phyloP scores from a whole-genome alignment of 2,113 vertebrate genomes.

The Eulemur macaco region DNA sequence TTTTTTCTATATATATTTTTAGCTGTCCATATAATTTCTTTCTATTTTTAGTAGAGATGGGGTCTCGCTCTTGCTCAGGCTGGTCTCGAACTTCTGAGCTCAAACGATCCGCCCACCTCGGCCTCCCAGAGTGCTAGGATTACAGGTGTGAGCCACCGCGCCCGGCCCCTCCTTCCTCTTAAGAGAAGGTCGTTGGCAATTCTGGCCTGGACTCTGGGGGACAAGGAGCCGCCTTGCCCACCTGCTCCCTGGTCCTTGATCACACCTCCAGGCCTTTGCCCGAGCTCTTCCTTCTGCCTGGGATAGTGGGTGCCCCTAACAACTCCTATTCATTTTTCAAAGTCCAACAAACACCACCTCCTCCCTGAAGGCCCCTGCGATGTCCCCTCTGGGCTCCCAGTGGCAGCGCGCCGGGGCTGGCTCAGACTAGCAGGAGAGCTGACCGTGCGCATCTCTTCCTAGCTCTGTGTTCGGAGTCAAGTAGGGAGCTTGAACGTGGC shows the following conservation, averaged over 20 bases:
- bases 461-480: neutral
- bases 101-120: no score
- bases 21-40: no score
- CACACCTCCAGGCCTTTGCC: neutral
- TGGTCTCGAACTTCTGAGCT: no score
- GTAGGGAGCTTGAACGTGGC: neutral
- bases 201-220: neutral
- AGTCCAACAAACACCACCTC: neutral
- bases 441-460: neutral
- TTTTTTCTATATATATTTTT: no score
- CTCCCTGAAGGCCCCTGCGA: no score
- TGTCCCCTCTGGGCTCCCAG: neutral
- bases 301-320: no score
- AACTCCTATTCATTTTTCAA: neutral
- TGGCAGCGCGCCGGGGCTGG: neutral
- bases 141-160: no score
- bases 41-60: no score
- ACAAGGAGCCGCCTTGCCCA: no score
- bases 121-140: no score
- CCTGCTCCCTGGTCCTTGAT: no score
- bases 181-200: neutral
- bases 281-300: neutral
- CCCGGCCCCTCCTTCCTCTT: neutral
- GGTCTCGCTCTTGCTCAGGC: no score
- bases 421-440: neutral